Percentiles rank a stretch among this genome's conserved stretches.
These are phyloP conservation scores for Kryptolebias marmoratus DNA, from an alignment of 2,113 vertebrate species.

Conservation along the genomic window DNA sequence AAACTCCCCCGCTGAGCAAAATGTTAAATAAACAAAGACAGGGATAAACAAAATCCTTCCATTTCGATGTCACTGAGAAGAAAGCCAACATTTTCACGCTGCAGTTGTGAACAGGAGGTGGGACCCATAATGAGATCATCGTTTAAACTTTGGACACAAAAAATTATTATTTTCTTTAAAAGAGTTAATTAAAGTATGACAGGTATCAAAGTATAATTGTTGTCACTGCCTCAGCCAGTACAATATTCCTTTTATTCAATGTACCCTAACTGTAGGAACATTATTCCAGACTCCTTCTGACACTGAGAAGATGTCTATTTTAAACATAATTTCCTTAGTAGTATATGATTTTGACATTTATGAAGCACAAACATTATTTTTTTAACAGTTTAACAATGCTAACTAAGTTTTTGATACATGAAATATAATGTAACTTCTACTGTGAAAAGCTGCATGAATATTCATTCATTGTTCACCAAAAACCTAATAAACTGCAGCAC, in stretches of 20 bases:
- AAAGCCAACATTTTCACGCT: slow-evolving; percentile 81
- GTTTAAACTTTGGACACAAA: slow-evolving; percentile 76
- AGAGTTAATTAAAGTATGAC: slow-evolving; percentile 47
- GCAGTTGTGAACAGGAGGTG: slow-evolving; percentile 68
- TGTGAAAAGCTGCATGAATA: background rate
- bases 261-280: no score
- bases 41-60: slow-evolving; percentile 86
- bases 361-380: no score
- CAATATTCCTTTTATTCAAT: no score
- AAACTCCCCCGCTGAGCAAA: slow-evolving; percentile 85
- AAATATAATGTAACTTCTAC: no score
- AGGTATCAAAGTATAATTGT: slow-evolving; percentile 9
- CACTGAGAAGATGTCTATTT: no score
- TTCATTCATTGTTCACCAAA: background rate
- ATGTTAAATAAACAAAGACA: slow-evolving; percentile 86
- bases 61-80: slow-evolving; percentile 86
- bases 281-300: no score
- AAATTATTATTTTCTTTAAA: slow-evolving; percentile 45
- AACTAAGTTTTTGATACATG: no score
- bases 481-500: no score
- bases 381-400: no score
- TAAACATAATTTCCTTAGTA: background rate
- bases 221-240: slow-evolving; percentile 6
- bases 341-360: background rate
- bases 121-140: slow-evolving; percentile 59